phyloP scores from a whole-genome alignment of 1,140 invertebrate genomes.

The Zaprionus vittiger region DNA sequence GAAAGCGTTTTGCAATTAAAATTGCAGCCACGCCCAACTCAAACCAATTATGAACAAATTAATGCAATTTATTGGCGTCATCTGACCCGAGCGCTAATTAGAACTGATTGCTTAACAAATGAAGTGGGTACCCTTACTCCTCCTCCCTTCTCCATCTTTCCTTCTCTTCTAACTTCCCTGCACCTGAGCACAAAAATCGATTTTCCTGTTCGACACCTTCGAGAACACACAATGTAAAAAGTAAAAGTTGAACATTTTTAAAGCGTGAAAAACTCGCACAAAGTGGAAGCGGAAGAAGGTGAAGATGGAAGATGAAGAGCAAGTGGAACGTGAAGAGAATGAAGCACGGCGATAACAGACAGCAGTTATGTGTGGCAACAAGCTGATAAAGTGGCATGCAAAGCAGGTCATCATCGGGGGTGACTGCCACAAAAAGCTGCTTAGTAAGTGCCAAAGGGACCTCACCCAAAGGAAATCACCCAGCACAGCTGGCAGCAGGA shows the following conservation, averaged over 20 bases:
- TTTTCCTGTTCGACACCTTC: constrained; percentile 36
- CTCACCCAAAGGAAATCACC: background rate
- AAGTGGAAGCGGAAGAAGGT: no score
- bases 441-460: constrained; percentile 7
- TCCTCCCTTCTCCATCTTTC: no score
- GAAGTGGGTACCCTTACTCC: constrained; percentile 50
- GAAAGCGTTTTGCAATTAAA: constrained; percentile 56
- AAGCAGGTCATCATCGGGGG: constrained; percentile 22
- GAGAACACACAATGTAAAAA: background rate
- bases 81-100: constrained; percentile 62
- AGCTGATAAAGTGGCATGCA: constrained; percentile 49
- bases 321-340: constrained; percentile 1
- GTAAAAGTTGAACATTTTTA: constrained; percentile 41
- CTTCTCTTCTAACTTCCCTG: background rate
- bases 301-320: no score
- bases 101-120: constrained; percentile 73
- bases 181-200: constrained; percentile 41
- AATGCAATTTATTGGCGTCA: constrained; percentile 70
- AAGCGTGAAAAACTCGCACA: constrained; percentile 22
- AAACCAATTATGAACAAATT: constrained; percentile 71
- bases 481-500: constrained; percentile 1
- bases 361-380: constrained; percentile 35
- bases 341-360: constrained; percentile 14
- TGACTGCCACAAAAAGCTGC: constrained; percentile 17
- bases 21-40: constrained; percentile 32